Conservation (phyloP, 2,113 vertebrate species). For the Eubucco bourcierii region DNA sequence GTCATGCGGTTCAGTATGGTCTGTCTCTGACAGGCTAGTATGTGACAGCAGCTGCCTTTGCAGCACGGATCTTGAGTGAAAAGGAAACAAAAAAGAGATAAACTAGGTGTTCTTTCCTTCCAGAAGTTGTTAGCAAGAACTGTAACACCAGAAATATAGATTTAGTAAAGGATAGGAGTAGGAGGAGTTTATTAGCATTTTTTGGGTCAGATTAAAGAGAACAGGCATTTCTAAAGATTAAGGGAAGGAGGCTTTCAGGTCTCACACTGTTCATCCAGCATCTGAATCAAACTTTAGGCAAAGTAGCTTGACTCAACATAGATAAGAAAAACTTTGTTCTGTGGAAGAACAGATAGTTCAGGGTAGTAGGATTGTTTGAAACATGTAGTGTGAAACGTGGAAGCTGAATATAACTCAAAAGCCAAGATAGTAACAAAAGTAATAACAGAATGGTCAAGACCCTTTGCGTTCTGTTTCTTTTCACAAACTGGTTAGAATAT, state of each 20-base stretch:
- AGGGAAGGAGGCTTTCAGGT: background rate
- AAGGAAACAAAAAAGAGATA: background rate
- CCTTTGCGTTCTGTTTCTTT: background rate
- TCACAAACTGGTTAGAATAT: background rate
- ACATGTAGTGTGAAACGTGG: background rate
- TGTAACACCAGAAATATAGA: background rate
- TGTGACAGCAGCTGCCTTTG: slow-evolving; percentile 43
- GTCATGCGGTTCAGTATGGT: slow-evolving; percentile 74
- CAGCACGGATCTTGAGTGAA: background rate
- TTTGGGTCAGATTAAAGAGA: background rate
- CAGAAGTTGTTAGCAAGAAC: background rate
- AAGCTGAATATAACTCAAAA: background rate
- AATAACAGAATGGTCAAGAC: background rate
- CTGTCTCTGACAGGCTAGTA: slow-evolving; percentile 66
- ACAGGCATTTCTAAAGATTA: background rate
- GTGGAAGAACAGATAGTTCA: background rate
- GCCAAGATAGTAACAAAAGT: background rate
- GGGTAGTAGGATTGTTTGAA: background rate
- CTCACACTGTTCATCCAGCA: background rate
- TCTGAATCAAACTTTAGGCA: background rate
- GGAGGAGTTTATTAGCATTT: background rate
- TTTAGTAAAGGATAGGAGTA: background rate
- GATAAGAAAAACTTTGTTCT: background rate
- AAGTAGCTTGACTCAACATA: background rate
- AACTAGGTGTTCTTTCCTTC: background rate